These are phyloP conservation scores for Spea hammondii DNA, from an alignment of 2,797 vertebrate genomes.

Conservation along the genomic window DNA sequence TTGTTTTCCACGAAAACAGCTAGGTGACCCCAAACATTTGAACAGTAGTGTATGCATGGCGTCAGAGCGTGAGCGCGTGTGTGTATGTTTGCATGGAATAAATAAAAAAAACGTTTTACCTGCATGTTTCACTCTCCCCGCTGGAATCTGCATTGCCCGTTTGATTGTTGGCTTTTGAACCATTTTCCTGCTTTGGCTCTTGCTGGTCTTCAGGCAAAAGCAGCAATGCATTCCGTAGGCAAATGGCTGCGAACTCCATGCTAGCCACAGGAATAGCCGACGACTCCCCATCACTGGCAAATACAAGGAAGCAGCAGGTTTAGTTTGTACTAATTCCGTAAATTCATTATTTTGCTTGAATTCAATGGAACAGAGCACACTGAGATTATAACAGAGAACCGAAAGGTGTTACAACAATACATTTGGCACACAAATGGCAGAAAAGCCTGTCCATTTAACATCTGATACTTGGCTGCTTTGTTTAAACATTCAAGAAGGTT, in stretches of 20 bases:
- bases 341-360: too few species aligned
- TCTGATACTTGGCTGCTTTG: too few species aligned
- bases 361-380: too few species aligned
- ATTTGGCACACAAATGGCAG: too few species aligned
- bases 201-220: constrained; percentile 90
- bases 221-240: constrained; percentile 89
- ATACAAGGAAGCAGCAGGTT: background rate
- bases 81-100: constrained; percentile 47
- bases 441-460: too few species aligned
- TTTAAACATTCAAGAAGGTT: too few species aligned
- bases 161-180: constrained; percentile 81
- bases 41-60: too few species aligned
- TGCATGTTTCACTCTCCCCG: constrained; percentile 89
- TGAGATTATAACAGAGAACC: too few species aligned
- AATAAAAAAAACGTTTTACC: constrained; percentile 66
- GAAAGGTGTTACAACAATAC: too few species aligned
- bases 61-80: too few species aligned
- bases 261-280: constrained; percentile 97
- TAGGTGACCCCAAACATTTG: too few species aligned
- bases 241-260: constrained; percentile 98
- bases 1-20: too few species aligned
- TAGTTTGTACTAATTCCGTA: background rate
- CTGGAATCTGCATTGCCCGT: constrained; percentile 82
- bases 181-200: constrained; percentile 84
- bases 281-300: constrained; percentile 88